Conservation (phyloP, 2,113 vertebrate species). For the Mesembrinibis cayennensis region DNA sequence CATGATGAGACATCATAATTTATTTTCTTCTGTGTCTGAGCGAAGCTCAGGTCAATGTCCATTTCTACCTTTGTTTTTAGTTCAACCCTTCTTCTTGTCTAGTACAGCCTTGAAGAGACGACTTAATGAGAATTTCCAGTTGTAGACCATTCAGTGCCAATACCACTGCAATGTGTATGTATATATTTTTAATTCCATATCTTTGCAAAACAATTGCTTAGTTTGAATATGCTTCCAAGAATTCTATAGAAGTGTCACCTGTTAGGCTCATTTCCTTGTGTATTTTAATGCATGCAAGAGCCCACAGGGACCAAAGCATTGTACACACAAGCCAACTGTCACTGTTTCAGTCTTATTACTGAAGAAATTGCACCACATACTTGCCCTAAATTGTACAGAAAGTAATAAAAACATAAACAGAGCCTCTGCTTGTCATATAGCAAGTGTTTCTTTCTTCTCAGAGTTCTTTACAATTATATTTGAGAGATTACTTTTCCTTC, state of each 20-base stretch:
- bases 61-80: background rate
- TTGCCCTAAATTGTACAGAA: background rate
- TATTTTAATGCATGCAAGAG: background rate
- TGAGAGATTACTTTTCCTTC: rapidly evolving
- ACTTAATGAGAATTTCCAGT: background rate
- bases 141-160: background rate
- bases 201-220: background rate
- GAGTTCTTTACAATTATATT: background rate
- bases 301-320: background rate
- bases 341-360: background rate
- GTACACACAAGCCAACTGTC: background rate
- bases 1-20: background rate
- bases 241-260: background rate
- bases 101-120: background rate
- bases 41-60: background rate
- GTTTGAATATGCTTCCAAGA: background rate
- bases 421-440: background rate
- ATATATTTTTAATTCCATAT: background rate
- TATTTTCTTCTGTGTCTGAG: background rate
- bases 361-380: background rate
- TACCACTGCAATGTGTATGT: background rate
- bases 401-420: background rate
- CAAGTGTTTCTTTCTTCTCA: background rate
- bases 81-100: background rate
- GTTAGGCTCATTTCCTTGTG: background rate